Percentiles rank a stretch among this genome's conserved stretches.
Conservation (phyloP, 2,797 vertebrate genomes). For the Spheniscus humboldti region DNA sequence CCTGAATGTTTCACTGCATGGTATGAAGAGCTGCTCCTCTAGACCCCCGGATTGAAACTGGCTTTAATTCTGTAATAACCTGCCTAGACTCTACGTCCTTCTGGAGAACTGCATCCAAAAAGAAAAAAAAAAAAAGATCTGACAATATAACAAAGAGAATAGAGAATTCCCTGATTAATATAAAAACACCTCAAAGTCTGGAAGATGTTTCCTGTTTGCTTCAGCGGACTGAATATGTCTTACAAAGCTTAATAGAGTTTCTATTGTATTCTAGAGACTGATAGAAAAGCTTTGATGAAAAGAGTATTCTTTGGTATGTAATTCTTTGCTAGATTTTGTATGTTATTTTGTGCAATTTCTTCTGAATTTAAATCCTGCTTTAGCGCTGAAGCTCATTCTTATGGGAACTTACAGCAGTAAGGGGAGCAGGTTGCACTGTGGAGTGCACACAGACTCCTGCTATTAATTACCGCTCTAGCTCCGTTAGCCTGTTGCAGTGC, state of each 20-base stretch:
- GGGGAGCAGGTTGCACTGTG: background rate
- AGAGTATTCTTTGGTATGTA: background rate
- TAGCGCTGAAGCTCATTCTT: background rate
- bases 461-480: background rate
- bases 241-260: background rate
- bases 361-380: background rate
- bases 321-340: background rate
- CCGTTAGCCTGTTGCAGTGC: background rate
- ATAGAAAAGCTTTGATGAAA: background rate
- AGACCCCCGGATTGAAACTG: background rate
- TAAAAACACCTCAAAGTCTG: background rate
- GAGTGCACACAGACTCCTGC: background rate
- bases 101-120: background rate
- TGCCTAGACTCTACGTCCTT: background rate
- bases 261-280: background rate
- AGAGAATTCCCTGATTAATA: background rate
- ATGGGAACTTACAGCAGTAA: background rate
- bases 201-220: background rate
- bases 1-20: background rate
- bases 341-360: background rate
- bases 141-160: background rate
- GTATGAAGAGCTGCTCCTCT: background rate
- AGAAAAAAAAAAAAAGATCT: background rate
- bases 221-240: background rate
- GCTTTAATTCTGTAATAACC: background rate